Evolutionary conservation across 2,113 vertebrate genomes (phyloP), one percentile per base, ranked within the genome.

Genomic region (Limanda limanda): DNA sequence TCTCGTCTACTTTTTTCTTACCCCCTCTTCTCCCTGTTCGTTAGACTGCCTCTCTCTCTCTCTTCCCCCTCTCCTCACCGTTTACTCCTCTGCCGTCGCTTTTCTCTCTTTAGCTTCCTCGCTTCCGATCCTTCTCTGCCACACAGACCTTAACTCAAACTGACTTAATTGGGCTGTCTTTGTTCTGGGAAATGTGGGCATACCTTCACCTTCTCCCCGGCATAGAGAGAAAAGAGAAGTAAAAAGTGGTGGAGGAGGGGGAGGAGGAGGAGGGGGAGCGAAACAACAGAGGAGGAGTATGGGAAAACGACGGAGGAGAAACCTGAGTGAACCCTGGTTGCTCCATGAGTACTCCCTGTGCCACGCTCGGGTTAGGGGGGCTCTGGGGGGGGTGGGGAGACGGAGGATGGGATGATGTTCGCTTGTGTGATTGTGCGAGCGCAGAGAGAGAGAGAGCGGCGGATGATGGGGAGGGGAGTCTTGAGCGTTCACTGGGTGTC

Each of bases 101-200:
- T 72, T 40, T 79, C 70, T 76, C 83, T 85, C 79, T 63, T 73
- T 78, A 62, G 81, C 66, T 85, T 81, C 68, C 76, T 71, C 60
- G 74, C 78, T 81, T 85, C 81, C 89, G 59, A 88, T 87, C 79
- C 77, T 47, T 78, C 82, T 85, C 87, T 90, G 82, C 89, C 83
- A 86, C 88, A 82, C 88, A 92, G 90, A 93, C 92, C 92, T 86
- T 93, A 94, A 94, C 94, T 94, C 92, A 94, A 92, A 91, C 91
- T 93, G 93, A 94, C 93, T 94, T 94, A 94, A 94, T 94, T 94
- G 94, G 94, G 94, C 91, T 93, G 92, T 92, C 92, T 94, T 94
- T 94, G 93, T 93, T 93, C 82, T 88, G 88, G 90, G 87, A 94
- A 92, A 89, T 91, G 90, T 88, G 87, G 90, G 92, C 82, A 83